phyloP scores from a whole-genome alignment of 1,140 invertebrate genomes.

The Oryzaephilus surinamensis region DNA sequence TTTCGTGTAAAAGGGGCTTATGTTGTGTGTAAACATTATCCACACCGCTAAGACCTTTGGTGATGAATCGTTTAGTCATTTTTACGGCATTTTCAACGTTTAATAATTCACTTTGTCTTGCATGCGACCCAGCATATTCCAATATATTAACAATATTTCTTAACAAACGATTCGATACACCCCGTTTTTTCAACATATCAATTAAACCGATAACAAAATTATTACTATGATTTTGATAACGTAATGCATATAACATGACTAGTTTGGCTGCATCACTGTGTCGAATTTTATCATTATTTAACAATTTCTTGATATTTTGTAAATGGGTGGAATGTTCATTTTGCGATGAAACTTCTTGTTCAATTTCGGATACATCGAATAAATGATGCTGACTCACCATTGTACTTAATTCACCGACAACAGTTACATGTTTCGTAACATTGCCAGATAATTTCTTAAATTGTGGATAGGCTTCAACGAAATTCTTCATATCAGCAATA shows the following conservation, averaged over 20 bases:
- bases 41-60: slow-evolving; percentile 84
- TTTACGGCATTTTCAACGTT: slow-evolving; percentile 80
- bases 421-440: slow-evolving; percentile 92
- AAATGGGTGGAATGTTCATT: slow-evolving; percentile 78
- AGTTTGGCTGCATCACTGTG: slow-evolving; percentile 76
- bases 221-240: slow-evolving; percentile 82
- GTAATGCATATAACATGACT: slow-evolving; percentile 85
- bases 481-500: slow-evolving; percentile 97
- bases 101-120: slow-evolving; percentile 71
- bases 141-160: slow-evolving; percentile 58
- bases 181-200: slow-evolving; percentile 60
- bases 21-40: slow-evolving; percentile 98
- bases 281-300: slow-evolving; percentile 45
- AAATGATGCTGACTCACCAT: slow-evolving; percentile 69
- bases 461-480: slow-evolving; percentile 96
- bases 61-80: slow-evolving; percentile 81
- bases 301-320: slow-evolving; percentile 29
- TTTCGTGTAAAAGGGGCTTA: slow-evolving; percentile 73
- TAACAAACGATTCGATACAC: slow-evolving; percentile 46
- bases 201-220: slow-evolving; percentile 70
- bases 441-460: slow-evolving; percentile 99
- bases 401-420: slow-evolving; percentile 88
- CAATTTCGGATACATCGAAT: slow-evolving; percentile 88
- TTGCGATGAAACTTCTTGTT: slow-evolving; percentile 92
- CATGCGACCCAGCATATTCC: slow-evolving; percentile 71